Evolutionary conservation across 2,888 invertebrate genomes (phyloP).

Genomic region (Lasioglossum marginatum): DNA sequence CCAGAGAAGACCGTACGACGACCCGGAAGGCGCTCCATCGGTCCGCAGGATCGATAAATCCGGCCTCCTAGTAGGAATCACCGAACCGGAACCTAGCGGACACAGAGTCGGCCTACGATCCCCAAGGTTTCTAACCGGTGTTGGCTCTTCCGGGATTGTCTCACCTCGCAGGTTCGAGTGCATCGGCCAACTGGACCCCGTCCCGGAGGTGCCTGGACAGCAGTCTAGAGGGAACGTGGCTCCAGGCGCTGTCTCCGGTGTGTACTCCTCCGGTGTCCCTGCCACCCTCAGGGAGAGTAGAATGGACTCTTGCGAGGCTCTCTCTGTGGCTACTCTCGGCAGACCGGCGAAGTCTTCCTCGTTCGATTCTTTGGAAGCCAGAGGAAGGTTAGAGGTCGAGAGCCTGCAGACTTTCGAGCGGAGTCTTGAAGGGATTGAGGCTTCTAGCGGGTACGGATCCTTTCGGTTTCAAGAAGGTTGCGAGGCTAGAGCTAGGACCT

Average conservation of each 20-base stretch:
- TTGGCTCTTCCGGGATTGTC: conserved; percentile 51
- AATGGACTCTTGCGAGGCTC: conserved; percentile 19
- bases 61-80: conserved; percentile 80
- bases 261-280: neutral
- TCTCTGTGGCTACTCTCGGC: conserved; percentile 1
- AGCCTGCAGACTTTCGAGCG: conserved; percentile 7
- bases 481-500: conserved; percentile 23
- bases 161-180: conserved; percentile 77
- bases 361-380: conserved; percentile 35
- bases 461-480: conserved; percentile 28
- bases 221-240: conserved; percentile 16
- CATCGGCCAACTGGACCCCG: conserved; percentile 77
- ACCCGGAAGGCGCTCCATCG: conserved; percentile 70
- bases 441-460: neutral
- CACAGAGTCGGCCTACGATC: conserved; percentile 35
- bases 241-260: neutral
- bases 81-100: conserved; percentile 60
- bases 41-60: conserved; percentile 80
- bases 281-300: neutral
- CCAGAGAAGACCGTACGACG: conserved; percentile 47
- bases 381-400: neutral
- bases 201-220: conserved; percentile 80
- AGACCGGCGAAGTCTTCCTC: conserved; percentile 33
- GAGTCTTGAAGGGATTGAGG: conserved; percentile 19
- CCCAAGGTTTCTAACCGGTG: conserved; percentile 58